Evolutionary conservation across 2,113 vertebrate species (phyloP).

Genomic region (Balaeniceps rex): DNA sequence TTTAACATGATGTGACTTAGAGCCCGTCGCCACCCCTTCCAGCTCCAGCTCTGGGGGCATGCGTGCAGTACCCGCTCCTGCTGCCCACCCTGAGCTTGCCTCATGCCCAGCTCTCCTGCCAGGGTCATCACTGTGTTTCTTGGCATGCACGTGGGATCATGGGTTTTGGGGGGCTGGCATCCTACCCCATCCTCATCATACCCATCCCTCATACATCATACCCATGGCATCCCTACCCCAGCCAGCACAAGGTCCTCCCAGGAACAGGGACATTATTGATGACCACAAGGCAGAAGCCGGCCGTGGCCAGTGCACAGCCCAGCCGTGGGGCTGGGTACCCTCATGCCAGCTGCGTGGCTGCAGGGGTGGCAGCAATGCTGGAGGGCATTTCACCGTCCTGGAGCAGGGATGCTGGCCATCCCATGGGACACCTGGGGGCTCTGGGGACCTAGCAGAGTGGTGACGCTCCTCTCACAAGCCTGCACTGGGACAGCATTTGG

Average conservation of each 20-base stretch:
- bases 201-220: neutral
- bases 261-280: rapidly evolving
- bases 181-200: neutral
- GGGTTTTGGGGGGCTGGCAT: neutral
- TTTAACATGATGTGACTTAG: neutral
- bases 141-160: neutral
- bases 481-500: neutral
- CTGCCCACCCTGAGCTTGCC: neutral
- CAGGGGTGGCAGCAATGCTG: neutral
- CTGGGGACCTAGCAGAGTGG: neutral
- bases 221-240: neutral
- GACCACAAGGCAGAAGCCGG: neutral
- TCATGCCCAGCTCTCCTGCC: rapidly evolving
- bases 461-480: neutral
- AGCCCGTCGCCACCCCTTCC: neutral
- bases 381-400: neutral
- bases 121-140: neutral
- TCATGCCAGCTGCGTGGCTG: rapidly evolving
- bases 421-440: neutral
- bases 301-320: neutral
- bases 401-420: neutral
- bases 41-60: neutral
- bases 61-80: rapidly evolving
- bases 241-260: neutral
- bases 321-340: neutral